These are phyloP conservation scores for Corvus hawaiiensis DNA, from an alignment of 2,113 vertebrate species.

Conservation along the genomic window DNA sequence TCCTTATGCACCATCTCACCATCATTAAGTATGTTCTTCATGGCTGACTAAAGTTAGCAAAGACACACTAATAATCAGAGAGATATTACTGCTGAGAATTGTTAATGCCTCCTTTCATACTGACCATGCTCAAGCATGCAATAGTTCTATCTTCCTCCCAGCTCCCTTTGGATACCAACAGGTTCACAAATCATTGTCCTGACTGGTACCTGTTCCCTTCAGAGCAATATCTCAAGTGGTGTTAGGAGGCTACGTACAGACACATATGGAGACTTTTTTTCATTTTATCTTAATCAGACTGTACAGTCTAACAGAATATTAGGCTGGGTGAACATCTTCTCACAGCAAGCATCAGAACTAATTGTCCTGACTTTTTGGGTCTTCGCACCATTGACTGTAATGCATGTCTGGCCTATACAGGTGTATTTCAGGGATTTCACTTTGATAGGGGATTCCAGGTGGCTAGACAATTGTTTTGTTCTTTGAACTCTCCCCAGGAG, in stretches of 20 bases:
- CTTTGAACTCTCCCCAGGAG: neutral
- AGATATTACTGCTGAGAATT: neutral
- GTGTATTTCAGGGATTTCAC: neutral
- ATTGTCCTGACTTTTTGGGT: neutral
- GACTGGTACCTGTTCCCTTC: neutral
- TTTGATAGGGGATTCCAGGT: neutral
- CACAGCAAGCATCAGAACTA: neutral
- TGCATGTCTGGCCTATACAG: neutral
- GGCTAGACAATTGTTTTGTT: neutral
- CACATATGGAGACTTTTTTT: neutral
- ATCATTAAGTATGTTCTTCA: constrained; percentile 27
- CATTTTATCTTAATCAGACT: neutral
- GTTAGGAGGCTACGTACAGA: neutral
- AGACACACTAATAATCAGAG: constrained; percentile 9
- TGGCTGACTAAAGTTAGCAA: constrained; percentile 44
- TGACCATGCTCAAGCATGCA: neutral
- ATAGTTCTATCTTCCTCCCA: neutral
- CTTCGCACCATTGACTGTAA: neutral
- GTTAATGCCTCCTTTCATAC: neutral
- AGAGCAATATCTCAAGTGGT: neutral
- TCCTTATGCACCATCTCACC: constrained; percentile 7
- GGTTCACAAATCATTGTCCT: neutral
- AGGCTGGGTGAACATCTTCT: neutral
- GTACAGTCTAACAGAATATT: neutral
- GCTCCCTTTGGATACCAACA: neutral